Percentiles rank a stretch among this genome's conserved stretches.
These are phyloP conservation scores for Diabrotica undecimpunctata DNA, from an alignment of 1,140 invertebrate species.

Conservation along the genomic window DNA sequence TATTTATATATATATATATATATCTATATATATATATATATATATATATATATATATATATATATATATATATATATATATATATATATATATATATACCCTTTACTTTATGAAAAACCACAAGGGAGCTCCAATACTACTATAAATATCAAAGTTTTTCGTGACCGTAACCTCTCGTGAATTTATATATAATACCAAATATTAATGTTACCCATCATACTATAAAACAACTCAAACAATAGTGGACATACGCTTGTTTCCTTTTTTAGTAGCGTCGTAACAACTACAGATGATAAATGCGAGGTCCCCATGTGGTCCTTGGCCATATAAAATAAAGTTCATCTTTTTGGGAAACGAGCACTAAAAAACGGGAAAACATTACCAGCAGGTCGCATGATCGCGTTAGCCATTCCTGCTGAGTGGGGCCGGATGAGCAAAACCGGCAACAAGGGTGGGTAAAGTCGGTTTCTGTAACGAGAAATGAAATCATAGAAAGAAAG, in stretches of 20 bases:
- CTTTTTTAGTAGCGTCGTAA: conserved; percentile 13
- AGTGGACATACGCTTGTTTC: conserved; percentile 29
- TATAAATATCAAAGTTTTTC: not conserved
- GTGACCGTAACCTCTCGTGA: not conserved
- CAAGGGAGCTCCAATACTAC: too few relatives aligned
- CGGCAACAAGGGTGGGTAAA: conserved; percentile 15
- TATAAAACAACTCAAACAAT: conserved; percentile 20
- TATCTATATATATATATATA: too few relatives aligned
- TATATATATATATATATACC: too few relatives aligned
- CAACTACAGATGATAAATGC: conserved; percentile 39
- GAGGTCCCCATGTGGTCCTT: conserved; percentile 39
- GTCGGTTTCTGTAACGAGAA: conserved; percentile 10
- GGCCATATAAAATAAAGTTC: conserved; percentile 38
- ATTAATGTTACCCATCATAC: not conserved
- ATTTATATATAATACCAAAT: too few relatives aligned
- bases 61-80: too few relatives aligned
- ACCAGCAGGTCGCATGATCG: conserved; percentile 45
- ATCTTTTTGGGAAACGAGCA: conserved; percentile 38
- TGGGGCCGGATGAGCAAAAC: conserved; percentile 35
- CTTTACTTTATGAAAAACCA: too few relatives aligned
- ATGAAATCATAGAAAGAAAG: conserved; percentile 11
- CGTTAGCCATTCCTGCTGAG: conserved; percentile 38
- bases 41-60: too few relatives aligned
- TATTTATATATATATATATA: too few relatives aligned
- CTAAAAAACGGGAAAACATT: conserved; percentile 46